These are phyloP conservation scores for Peribatodes rhomboidaria DNA, from an alignment of 2,888 invertebrate species.

Conservation along the genomic window DNA sequence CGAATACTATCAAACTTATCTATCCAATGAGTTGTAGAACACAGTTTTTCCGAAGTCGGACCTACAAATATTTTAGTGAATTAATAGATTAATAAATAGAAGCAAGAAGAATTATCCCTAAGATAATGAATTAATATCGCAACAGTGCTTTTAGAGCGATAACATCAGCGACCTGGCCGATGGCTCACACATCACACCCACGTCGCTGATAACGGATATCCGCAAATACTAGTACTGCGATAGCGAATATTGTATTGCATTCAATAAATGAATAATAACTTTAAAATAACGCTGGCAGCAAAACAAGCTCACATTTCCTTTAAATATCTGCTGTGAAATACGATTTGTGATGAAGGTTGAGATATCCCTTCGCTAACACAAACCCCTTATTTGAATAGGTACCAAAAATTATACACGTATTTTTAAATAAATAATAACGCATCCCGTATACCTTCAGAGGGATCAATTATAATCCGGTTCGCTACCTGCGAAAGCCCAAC, in stretches of 20 bases:
- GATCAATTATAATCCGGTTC: constrained; percentile 72
- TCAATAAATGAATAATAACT: constrained; percentile 5
- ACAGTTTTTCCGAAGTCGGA: not conserved
- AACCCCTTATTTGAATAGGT: constrained; percentile 32
- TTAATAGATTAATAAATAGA: not conserved
- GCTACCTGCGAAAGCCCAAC: constrained; percentile 74
- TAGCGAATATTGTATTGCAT: constrained; percentile 24
- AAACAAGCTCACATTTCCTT: constrained; percentile 1
- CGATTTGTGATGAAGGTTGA: constrained; percentile 20
- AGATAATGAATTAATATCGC: constrained; percentile 9
- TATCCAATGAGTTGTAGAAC: not conserved
- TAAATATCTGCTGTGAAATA: constrained; percentile 14
- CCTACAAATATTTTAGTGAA: not conserved
- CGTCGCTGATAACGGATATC: constrained; percentile 52
- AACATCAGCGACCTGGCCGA: constrained; percentile 55
- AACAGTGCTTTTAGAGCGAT: constrained; percentile 8
- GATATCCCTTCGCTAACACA: constrained; percentile 32
- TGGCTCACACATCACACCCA: constrained; percentile 56
- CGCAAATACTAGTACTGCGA: constrained; percentile 22
- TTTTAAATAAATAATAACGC: constrained; percentile 53
- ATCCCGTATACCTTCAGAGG: constrained; percentile 56
- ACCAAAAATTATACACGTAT: constrained; percentile 32
- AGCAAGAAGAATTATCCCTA: constrained; percentile 4
- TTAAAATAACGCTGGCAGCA: not conserved
- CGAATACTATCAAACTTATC: not conserved